These are phyloP conservation scores for Bubo blakistoni DNA, from an alignment of 2,113 vertebrate species.

Conservation along the genomic window DNA sequence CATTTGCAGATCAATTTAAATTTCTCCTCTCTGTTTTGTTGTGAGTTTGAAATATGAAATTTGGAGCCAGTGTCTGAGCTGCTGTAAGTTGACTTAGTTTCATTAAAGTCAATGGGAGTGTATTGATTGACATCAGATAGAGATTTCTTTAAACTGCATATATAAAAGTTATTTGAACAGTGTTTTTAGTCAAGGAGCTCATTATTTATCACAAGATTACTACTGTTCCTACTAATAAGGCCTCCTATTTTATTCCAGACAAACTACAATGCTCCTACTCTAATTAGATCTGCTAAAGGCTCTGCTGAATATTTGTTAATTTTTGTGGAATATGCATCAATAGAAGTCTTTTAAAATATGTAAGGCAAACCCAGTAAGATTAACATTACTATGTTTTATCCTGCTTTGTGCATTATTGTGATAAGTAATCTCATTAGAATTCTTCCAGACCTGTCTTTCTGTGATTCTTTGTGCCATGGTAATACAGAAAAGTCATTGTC, in stretches of 20 bases:
- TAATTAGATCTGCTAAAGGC: background rate
- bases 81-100: background rate
- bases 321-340: background rate
- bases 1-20: background rate
- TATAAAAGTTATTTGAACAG: background rate
- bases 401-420: background rate
- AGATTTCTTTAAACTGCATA: background rate
- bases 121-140: background rate
- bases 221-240: background rate
- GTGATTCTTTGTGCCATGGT: background rate
- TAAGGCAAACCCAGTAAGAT: background rate
- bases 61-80: background rate
- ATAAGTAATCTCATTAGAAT: background rate
- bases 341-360: background rate
- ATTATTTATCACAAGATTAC: background rate
- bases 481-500: background rate
- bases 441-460: background rate
- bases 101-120: background rate
- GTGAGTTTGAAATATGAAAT: background rate
- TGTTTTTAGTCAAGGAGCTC: background rate
- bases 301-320: background rate
- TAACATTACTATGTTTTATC: background rate
- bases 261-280: background rate
- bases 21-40: background rate
- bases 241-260: background rate